Percentiles rank a stretch among this genome's conserved stretches.
phyloP scores from a whole-genome alignment of 2,797 vertebrate species.

The Silurus lanzhouensis region DNA sequence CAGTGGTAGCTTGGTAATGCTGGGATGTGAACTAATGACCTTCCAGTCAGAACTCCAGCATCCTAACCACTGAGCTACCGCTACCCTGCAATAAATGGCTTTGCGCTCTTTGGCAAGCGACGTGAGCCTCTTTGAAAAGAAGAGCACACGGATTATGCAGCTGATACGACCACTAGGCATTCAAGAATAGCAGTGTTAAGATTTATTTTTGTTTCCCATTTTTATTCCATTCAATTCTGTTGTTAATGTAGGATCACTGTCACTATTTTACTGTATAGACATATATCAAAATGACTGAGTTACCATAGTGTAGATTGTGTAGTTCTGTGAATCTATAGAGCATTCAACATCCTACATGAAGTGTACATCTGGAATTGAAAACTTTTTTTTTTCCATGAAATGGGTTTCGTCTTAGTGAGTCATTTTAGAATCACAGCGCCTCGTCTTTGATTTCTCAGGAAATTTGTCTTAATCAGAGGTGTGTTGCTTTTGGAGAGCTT shows the following conservation, averaged over 20 bases:
- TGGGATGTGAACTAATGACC: too few species aligned
- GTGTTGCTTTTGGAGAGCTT: slow-evolving; percentile 45
- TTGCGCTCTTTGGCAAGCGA: background rate
- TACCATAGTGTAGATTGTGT: background rate
- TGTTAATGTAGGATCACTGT: too few species aligned
- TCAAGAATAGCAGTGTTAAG: background rate
- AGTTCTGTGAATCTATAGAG: background rate
- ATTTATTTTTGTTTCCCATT: background rate
- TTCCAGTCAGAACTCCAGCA: too few species aligned
- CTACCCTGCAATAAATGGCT: background rate
- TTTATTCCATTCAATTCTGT: too few species aligned
- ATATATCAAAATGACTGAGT: background rate
- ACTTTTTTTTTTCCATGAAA: background rate
- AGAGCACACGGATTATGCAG: background rate
- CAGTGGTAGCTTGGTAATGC: too few species aligned
- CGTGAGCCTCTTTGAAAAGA: background rate
- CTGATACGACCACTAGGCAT: background rate
- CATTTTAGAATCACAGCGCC: slow-evolving; percentile 14
- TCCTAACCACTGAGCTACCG: too few species aligned
- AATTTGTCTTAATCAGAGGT: slow-evolving; percentile 47
- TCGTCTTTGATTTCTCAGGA: slow-evolving; percentile 32
- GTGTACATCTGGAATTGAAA: background rate
- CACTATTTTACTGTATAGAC: too few species aligned
- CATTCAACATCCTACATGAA: too few species aligned
- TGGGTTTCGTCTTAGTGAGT: slow-evolving; percentile 5